These are phyloP conservation scores for Holocentrus rufus DNA, from an alignment of 2,797 vertebrate species.

Conservation along the genomic window DNA sequence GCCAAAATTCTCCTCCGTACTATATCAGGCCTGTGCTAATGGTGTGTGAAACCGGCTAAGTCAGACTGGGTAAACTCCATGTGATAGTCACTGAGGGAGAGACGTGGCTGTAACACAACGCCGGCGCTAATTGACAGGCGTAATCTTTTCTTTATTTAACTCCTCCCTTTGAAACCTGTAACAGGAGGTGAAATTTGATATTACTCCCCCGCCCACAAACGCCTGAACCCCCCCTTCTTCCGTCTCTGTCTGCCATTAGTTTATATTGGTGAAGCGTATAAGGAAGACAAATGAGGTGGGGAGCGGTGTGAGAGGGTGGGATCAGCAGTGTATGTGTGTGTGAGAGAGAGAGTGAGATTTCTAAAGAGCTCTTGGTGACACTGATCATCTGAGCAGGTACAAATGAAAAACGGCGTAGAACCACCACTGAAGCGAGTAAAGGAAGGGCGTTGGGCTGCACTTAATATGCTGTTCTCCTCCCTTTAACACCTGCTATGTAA, in stretches of 20 bases:
- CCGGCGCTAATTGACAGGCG: constrained; percentile 12
- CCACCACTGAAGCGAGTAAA: too few species aligned
- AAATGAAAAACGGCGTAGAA: constrained; percentile 12
- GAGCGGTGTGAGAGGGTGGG: background rate
- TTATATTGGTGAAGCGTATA: constrained; percentile 36
- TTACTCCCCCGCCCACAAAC: background rate
- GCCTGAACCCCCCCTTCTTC: too few species aligned
- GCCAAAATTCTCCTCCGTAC: background rate
- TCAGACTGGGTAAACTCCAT: constrained; percentile 12
- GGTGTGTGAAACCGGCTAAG: constrained; percentile 15
- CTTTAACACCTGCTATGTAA: too few species aligned
- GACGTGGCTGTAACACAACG: background rate
- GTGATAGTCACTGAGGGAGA: constrained; percentile 23
- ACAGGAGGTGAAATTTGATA: constrained; percentile 22
- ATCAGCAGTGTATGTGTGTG: too few species aligned
- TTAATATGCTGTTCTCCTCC: too few species aligned
- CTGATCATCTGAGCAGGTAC: constrained; percentile 36
- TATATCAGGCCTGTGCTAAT: constrained; percentile 12
- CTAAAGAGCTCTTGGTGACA: constrained; percentile 21
- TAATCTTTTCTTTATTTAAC: constrained; percentile 24
- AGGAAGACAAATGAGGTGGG: constrained; percentile 44
- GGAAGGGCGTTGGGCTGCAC: too few species aligned
- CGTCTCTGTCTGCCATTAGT: constrained; percentile 43
- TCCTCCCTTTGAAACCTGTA: constrained; percentile 12
- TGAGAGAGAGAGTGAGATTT: background rate